Evolutionary conservation across 2,888 invertebrate genomes (phyloP), one percentile per base, ranked within the genome.

Genomic region (Dugesia japonica): DNA sequence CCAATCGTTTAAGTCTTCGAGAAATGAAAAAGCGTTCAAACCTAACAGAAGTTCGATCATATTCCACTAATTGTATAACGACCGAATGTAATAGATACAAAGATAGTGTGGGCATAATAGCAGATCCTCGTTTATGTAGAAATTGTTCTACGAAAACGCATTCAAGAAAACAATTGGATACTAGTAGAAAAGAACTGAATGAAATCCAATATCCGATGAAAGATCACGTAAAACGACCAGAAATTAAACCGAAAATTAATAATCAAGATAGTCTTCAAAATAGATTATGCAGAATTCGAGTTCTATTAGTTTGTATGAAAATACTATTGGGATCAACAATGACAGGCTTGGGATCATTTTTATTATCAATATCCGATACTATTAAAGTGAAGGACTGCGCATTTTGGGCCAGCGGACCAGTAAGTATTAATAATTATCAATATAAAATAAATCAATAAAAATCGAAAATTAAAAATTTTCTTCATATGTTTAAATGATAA

Each of bases 361-460:
- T 73, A n/a, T 27, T 7, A 9, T 26, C 9, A 9, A 26, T 73
- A 9, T 73, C 73, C 9, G 27, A 26, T 73, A 20, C 73, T 20
- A 26, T 73, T n/a, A n/a, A 26, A 9, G 28, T 73, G 27, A 17
- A n/a, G n/a, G 73, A 73, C 28, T 73, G 73, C n/a, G 27, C 73
- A 26, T 73, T 73, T 26, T 73, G 73, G 73, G 73, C 73, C 4
- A 17, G 27, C 9, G 73, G 26, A 31, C 73, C 73, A 26, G 73
- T 73, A 27, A 38, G 38, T 38, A 38, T 38, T n/a, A n/a, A n/a
- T n/a, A n/a, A n/a, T n/a, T n/a, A n/a, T n/a, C n/a, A n/a, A n/a
- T n/a, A n/a, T n/a, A n/a, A n/a, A n/a, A n/a, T n/a, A n/a, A n/a
- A n/a, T n/a, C n/a, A n/a, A n/a, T n/a, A n/a, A n/a, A n/a, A n/a